A percentile compares a stretch with the other conserved stretches of the same genome.
Conservation (phyloP, 2,113 vertebrate genomes). For the Meles meles region DNA sequence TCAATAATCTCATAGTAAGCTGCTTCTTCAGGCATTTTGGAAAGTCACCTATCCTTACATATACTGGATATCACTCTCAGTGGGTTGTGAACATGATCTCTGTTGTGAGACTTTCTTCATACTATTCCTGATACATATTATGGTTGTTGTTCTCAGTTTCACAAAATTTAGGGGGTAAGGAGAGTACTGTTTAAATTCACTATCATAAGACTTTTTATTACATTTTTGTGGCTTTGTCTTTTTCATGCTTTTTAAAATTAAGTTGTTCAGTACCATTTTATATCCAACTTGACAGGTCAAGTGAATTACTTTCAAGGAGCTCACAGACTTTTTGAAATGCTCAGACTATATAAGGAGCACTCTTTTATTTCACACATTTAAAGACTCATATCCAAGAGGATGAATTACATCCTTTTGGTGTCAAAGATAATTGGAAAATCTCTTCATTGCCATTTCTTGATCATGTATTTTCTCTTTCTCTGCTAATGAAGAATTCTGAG, state of each 20-base stretch:
- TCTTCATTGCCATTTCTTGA: slow-evolving; percentile 8
- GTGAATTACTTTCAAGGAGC: neutral
- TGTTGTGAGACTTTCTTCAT: neutral
- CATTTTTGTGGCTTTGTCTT: neutral
- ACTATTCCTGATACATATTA: neutral
- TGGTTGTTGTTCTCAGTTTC: neutral
- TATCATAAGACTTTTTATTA: neutral
- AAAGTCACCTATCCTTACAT: neutral
- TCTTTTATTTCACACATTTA: neutral
- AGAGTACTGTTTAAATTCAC: neutral
- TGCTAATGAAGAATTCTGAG: slow-evolving; percentile 30
- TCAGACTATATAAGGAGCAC: neutral
- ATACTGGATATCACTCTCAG: neutral
- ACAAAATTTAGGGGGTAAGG: neutral
- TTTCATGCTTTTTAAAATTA: slow-evolving; percentile 32
- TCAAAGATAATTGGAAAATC: slow-evolving; percentile 43
- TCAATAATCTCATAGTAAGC: neutral
- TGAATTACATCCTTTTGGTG: neutral
- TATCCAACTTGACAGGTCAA: slow-evolving; percentile 18
- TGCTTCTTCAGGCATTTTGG: neutral
- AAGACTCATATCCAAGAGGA: neutral
- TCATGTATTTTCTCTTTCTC: slow-evolving; percentile 4
- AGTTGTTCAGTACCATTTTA: neutral
- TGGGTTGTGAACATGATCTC: neutral
- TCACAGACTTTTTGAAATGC: neutral